Base-by-base conservation (phyloP, 2,888 invertebrate genomes). In the Lasioglossum leucozonium region DNA sequence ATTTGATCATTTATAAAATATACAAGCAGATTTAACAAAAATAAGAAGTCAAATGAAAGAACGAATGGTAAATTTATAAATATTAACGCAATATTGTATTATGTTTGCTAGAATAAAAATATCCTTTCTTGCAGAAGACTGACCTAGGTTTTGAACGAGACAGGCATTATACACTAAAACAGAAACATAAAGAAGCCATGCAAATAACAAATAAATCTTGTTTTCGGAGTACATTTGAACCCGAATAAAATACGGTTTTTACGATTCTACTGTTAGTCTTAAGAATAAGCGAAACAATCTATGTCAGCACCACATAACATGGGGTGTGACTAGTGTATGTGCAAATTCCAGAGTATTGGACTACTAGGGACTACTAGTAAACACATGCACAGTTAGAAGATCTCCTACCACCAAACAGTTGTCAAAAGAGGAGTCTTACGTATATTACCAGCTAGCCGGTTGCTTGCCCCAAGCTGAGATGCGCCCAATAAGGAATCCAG, bases 11-110 rank as follows among this genome's bases (percentile, higher is more conserved):
- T 83, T 94, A 34, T 81, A 91, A 82, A 74, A 90, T 5, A 83
- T 93, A 47, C 91, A 93, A 85, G 67, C 77, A 4, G 87, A 91
- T 74, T 79, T 95, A 58, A 87, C 83, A 47, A 86, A 84, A 30
- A 90, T 92, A 30, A 91, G 93, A 71, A 93, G 89, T 85, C 92
- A 91, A 86, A 91, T 94, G 42, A 95, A 94, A 86, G 91, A 93
- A 72, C 90, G 91, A 89, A 87, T 90, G 84, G 95, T 95, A 92
- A 80, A 42, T 65, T 65, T 13, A 73, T 26, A 34, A 13, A 74
- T 34, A 26, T 26, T 42, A 71, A 72, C 8, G 51, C 16, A 55
- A 8, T 16, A 78, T n/a, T 34, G 10, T n/a, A 79, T 58, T 77
- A 67, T 42, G 13, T 18, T 30, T 76, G n/a, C 44, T 65, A 37